A percentile compares a stretch with the other conserved stretches of the same genome.
Evolutionary conservation across 1,140 invertebrate species (phyloP).

Genomic region (Nixonia krombeini): DNA sequence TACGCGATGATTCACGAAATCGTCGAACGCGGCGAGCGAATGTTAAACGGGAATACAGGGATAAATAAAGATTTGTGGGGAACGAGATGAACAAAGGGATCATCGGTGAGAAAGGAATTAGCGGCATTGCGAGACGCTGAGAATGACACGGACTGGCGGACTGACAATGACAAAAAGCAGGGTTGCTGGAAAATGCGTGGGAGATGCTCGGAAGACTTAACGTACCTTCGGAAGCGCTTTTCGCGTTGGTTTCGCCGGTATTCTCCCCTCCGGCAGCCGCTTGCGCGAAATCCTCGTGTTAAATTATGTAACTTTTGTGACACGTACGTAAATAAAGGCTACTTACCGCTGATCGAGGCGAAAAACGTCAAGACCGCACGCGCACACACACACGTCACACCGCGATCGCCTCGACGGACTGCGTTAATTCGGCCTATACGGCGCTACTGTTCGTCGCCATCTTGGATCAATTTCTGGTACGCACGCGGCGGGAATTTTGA

Average conservation of each 20-base stretch:
- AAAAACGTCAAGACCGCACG: constrained; percentile 64
- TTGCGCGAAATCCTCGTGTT: constrained; percentile 27
- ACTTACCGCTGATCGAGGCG: constrained; percentile 65
- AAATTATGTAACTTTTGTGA: constrained; percentile 67
- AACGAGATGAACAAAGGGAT: not conserved
- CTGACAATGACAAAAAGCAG: constrained; percentile 19
- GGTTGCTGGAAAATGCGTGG: constrained; percentile 55
- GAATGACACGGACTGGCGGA: not conserved
- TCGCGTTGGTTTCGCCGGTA: constrained; percentile 42
- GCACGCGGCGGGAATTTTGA: too few relatives aligned
- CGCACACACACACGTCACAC: constrained; percentile 54
- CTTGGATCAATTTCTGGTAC: too few relatives aligned
- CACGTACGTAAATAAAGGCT: constrained; percentile 63
- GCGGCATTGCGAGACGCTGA: too few relatives aligned
- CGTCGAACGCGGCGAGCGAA: too few relatives aligned
- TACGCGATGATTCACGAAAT: constrained; percentile 2
- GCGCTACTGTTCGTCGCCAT: too few relatives aligned
- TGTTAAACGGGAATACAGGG: not conserved
- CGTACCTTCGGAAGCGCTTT: constrained; percentile 5
- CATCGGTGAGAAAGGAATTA: not conserved
- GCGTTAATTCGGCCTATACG: too few relatives aligned
- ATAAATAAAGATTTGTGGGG: not conserved
- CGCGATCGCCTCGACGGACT: too few relatives aligned
- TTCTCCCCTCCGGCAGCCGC: constrained; percentile 18
- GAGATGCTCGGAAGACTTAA: constrained; percentile 44